phyloP scores from a whole-genome alignment of 2,113 vertebrate genomes.

The Ictalurus furcatus region DNA sequence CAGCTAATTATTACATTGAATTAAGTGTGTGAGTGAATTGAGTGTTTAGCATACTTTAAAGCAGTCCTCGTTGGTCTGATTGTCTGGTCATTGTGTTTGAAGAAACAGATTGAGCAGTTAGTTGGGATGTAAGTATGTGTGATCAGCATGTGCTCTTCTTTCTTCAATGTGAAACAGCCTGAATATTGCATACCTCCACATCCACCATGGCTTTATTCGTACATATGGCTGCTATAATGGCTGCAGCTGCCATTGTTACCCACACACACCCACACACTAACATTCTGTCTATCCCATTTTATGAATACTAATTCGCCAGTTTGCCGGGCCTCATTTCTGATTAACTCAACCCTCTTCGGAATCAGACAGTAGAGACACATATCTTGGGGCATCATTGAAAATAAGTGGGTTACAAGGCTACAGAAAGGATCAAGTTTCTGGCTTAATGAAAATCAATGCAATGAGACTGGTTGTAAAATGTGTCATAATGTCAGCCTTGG shows the following conservation, averaged over 20 bases:
- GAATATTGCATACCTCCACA: conserved; percentile 14
- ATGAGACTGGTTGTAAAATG: conserved; percentile 69
- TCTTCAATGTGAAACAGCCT: conserved; percentile 7
- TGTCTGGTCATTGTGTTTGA: not conserved
- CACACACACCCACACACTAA: conserved; percentile 42
- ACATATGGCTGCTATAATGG: conserved; percentile 18
- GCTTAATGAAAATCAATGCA: conserved; percentile 72
- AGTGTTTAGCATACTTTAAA: not conserved
- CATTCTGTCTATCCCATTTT: conserved; percentile 58
- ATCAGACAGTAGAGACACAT: conserved; percentile 73
- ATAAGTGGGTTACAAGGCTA: conserved; percentile 51
- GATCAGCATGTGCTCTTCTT: not conserved
- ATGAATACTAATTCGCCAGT: conserved; percentile 67
- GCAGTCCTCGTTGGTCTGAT: not conserved
- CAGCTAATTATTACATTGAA: conserved; percentile 16
- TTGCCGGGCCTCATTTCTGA: conserved; percentile 67
- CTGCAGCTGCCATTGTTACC: conserved; percentile 37
- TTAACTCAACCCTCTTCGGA: conserved; percentile 66
- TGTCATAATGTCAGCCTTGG: conserved; percentile 70
- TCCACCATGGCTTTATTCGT: conserved; percentile 23
- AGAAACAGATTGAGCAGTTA: not conserved
- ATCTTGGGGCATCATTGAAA: conserved; percentile 68
- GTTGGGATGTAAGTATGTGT: conserved; percentile 20
- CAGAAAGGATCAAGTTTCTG: conserved; percentile 67
- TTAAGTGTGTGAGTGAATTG: not conserved